Evolutionary conservation across 2,113 vertebrate genomes (phyloP), one percentile per base, ranked within the genome.

Genomic region (Gallinago media): DNA sequence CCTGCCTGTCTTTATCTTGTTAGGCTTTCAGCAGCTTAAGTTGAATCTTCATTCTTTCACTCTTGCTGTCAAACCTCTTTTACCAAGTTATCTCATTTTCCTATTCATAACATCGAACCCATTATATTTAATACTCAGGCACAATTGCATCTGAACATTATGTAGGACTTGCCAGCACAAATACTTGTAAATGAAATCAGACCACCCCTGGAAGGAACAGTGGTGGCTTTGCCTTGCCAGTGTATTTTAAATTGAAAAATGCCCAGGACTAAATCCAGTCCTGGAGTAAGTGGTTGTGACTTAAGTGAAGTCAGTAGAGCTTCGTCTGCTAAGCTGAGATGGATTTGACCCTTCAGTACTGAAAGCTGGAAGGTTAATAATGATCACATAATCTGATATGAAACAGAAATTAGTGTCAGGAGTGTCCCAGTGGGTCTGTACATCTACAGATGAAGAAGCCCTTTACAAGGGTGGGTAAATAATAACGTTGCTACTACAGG

Each of bases 1-100:
- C 97, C 95, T 98, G 97, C 96, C 97, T 97, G 97, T 98, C 98
- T 97, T 98, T 99, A 98, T 98, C 97, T 98, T 97, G 98, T 97
- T 98, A 97, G 95, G 97, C 94, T 98, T 97, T 98, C 98, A 97
- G 79, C 98, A 97, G 97, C 97, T 98, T 97, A 97, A 96, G 96
- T 94, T 97, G 98, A 97, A 97, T 97, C 98, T 98, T 98, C 97
- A 92, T 97, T 97, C 97, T 97, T 97, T 97, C 95, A 94, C 97
- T 98, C 96, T 97, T 68, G 91, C 97, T 98, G 98, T 98, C 98
- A 98, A 95, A 84, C 38, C 85, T 96, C 97, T 97, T 98, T 97
- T 97, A 95, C 54, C 61, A 78, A 70, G 84, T 94, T 88, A 95
- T 97, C 97, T 97, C 75, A 97, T 98, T 98, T 98, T 97, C 97